phyloP scores from a whole-genome alignment of 2,113 vertebrate species.

The Aplodontia rufa region DNA sequence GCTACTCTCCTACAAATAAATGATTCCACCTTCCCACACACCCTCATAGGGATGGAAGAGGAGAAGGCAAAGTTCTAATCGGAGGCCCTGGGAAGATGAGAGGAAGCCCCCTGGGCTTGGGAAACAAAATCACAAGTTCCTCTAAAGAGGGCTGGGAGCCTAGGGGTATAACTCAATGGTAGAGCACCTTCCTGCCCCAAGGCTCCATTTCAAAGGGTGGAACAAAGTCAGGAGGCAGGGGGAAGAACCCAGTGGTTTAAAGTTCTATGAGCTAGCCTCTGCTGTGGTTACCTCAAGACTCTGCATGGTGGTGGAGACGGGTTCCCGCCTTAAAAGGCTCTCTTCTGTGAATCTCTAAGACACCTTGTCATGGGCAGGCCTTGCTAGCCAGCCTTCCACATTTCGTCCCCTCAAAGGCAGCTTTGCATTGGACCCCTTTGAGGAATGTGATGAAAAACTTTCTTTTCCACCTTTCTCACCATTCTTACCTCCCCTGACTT shows the following conservation, averaged over 20 bases:
- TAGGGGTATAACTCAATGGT: too few relatives aligned
- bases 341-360: background rate
- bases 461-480: background rate
- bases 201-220: background rate
- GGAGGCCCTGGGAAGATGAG: background rate
- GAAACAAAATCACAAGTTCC: background rate
- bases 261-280: background rate
- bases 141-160: background rate
- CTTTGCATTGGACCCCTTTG: background rate
- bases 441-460: background rate
- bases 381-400: background rate
- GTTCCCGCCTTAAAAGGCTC: background rate
- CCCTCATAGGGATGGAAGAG: background rate
- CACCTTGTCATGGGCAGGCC: background rate
- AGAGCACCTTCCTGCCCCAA: background rate
- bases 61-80: conserved; percentile 22
- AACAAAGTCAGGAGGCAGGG: background rate
- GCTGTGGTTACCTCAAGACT: background rate
- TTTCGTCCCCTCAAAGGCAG: background rate
- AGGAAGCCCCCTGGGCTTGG: background rate
- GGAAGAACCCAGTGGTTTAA: background rate
- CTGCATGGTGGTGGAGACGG: background rate
- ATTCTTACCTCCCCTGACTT: background rate
- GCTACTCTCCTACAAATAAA: background rate
- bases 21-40: background rate